These are phyloP conservation scores for Enteromius argenteus DNA, from an alignment of 2,797 vertebrate species.

Conservation along the genomic window DNA sequence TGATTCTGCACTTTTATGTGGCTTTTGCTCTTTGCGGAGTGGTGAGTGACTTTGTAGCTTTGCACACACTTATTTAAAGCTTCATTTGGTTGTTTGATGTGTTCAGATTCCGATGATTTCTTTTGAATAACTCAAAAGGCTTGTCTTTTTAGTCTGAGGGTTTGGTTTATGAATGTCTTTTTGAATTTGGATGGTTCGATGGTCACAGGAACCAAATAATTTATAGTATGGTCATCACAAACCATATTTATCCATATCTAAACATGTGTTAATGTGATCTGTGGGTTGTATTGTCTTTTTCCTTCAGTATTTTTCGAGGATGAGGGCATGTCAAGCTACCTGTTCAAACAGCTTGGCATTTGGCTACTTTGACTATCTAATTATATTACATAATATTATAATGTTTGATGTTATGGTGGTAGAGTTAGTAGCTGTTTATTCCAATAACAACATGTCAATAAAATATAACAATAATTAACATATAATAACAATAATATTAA, in stretches of 20 bases:
- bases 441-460: not conserved
- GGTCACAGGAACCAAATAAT: not conserved
- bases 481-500: too few relatives aligned
- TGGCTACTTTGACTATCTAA: not conserved
- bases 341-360: not conserved
- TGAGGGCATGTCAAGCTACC: not conserved
- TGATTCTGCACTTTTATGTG: not conserved
- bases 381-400: not conserved
- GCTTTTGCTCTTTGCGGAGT: not conserved
- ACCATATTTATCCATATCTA: not conserved
- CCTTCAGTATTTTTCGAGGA: not conserved
- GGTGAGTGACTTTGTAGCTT: not conserved
- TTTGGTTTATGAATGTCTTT: not conserved
- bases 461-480: too few relatives aligned
- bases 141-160: slow-evolving; percentile 8
- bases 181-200: not conserved
- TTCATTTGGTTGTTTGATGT: not conserved
- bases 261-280: not conserved
- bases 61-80: not conserved
- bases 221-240: not conserved
- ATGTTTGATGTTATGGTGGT: not conserved
- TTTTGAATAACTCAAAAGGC: not conserved
- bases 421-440: not conserved
- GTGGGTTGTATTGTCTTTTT: not conserved
- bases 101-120: not conserved